Base-by-base conservation (phyloP, 2,797 vertebrate species). In the Pipistrellus pygmaeus region DNA sequence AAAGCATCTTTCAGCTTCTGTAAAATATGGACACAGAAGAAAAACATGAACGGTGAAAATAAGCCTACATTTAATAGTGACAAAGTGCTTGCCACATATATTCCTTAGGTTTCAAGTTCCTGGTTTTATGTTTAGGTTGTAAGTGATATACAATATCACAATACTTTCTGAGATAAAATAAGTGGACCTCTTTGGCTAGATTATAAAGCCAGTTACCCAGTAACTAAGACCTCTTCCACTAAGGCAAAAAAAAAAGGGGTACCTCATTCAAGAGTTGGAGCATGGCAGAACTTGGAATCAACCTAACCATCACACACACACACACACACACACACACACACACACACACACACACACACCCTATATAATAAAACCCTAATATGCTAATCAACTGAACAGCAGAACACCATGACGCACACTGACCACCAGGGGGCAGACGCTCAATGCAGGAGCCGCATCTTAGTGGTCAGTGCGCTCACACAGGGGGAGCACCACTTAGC, bases 1-100 rank as follows among this genome's bases (percentile, higher is more conserved):
- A 95, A 94, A 84, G 1, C 41, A 90, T 83, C 82, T 91, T 91
- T 94, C 51, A 23, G 38, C 5, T 69, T 85, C 96, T 92, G 53
- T 88, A 84, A 90, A 93, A 90, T 23, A 66, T 3, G 92, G 83
- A 71, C 38, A 93, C 30, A 53, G 0, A 48, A 71, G 91, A 90
- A 83, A 97, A 96, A 77, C 44, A 60, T 23, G 38, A 83, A 25
- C 38, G 14, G 23, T 85, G 35, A 15, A 89, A 91, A 91, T 82
- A 93, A 69, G 35, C n/a, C 55, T 75, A 44, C 35, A 87, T 88
- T 90, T 84, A 96, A 72, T 14, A 91, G 57, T 86, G 84, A 96
- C 77, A 92, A 91, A 94, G 44, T 32, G 8, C 75, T 80, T 51
- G 71, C 32, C 72, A 66, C 21, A 85, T n/a, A 60, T 68, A 32